Evolutionary conservation across 2,113 vertebrate species (phyloP), one percentile per base, ranked within the genome.

Genomic region (Lethenteron camtschaticum): DNA sequence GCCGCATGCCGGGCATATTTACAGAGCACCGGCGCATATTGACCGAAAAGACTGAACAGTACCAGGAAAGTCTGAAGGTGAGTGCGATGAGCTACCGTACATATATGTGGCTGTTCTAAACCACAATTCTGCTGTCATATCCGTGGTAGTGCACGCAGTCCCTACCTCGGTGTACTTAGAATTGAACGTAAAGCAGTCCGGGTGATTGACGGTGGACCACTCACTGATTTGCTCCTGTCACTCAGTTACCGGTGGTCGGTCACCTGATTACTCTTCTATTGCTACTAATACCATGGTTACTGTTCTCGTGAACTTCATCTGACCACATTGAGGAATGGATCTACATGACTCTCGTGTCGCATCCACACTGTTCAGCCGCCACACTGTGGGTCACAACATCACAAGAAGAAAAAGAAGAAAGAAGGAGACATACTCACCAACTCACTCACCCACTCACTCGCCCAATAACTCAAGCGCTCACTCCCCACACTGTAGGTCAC

Each of bases 61-160:
- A 86, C 75, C 87, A 92, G 77, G 78, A 77, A 9, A 77, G 74
- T 13, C 85, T 90, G 57, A 84, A 86, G 85, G 87, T 91, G 71
- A 73, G 78, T 59, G 56, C 10, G 12, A 56, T 13, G 12, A 24
- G 41, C 13, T 41, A 9, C 9, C 63, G 14, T 16, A 66, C 10
- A 66, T 9, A 9, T 20, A 66, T 20, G 14, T 16, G n/a, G 20
- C n/a, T 20, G 20, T 16, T 66, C 20, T n/a, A 66, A 66, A n/a
- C 9, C n/a, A 16, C n/a, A n/a, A 66, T 66, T 10, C 13, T 63
- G 16, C n/a, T 66, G 63, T 9, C 63, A 20, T 11, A 16, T 20
- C 63, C 9, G 20, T 16, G 63, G 9, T n/a, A 10, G 14, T 8
- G 9, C 20, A 8, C n/a, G n/a, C 63, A 66, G 20, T 66, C 16